Evolutionary conservation across 2,113 vertebrate species (phyloP).

Genomic region (Elgaria multicarinata): DNA sequence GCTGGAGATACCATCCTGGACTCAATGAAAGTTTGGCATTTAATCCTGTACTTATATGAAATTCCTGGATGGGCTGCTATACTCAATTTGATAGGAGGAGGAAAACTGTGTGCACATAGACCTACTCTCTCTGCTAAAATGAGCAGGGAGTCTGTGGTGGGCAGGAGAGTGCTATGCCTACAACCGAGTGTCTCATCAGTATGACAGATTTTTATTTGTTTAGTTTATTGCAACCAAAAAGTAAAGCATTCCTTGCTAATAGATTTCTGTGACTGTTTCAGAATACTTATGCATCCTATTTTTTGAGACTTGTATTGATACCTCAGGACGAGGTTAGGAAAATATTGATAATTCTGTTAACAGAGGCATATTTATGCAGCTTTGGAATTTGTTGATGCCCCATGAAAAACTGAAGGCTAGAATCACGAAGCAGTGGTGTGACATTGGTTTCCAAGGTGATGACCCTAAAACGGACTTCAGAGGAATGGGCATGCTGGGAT

Average conservation of each 20-base stretch:
- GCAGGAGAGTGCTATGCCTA: background rate
- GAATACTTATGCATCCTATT: background rate
- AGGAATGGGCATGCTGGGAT: slow-evolving; percentile 96
- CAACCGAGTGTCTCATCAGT: background rate
- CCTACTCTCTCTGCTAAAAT: background rate
- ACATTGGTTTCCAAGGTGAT: slow-evolving; percentile 98
- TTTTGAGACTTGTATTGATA: background rate
- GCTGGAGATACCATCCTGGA: background rate
- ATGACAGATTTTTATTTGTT: background rate
- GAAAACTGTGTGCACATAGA: background rate
- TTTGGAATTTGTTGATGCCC: slow-evolving; percentile 96
- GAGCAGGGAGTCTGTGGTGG: background rate
- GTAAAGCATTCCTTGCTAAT: background rate
- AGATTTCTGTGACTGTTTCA: background rate
- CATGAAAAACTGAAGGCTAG: slow-evolving; percentile 86
- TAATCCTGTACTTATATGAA: background rate
- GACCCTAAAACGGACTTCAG: slow-evolving; percentile 99
- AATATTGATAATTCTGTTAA: slow-evolving; percentile 39
- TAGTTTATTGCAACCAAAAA: background rate
- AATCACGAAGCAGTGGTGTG: slow-evolving; percentile 96
- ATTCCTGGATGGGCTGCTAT: background rate
- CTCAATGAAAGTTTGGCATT: background rate
- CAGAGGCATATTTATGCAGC: slow-evolving; percentile 77
- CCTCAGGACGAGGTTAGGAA: slow-evolving; percentile 20
- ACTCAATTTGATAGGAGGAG: background rate